Percentiles rank a stretch among this genome's conserved stretches.
These are phyloP conservation scores for Himantopus leucocephalus DNA, from an alignment of 2,113 vertebrate genomes.

Conservation along the genomic window DNA sequence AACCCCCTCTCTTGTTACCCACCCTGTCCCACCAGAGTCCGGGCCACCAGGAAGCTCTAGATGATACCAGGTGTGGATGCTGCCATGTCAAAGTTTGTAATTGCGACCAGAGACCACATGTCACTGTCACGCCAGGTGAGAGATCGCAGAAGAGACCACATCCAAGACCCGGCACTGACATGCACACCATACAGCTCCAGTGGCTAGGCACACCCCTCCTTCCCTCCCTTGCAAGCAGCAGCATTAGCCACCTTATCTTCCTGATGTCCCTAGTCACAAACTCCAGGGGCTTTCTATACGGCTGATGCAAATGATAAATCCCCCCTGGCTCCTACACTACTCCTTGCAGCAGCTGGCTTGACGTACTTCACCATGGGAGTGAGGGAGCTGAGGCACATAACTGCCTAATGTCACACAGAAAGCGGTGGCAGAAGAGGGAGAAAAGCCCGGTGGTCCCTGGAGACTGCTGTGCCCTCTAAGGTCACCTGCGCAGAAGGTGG, in stretches of 20 bases:
- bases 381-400: not conserved
- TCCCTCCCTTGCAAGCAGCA: not conserved
- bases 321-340: not conserved
- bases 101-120: too few species aligned
- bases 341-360: not conserved
- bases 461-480: not conserved
- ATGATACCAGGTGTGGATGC: not conserved
- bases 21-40: not conserved
- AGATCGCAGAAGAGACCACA: not conserved
- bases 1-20: too few species aligned
- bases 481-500: not conserved
- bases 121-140: not conserved
- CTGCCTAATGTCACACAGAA: not conserved
- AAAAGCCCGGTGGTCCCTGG: not conserved
- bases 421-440: not conserved
- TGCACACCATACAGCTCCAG: fast-evolving
- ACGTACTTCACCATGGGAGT: not conserved
- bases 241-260: not conserved
- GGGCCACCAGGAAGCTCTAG: not conserved
- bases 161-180: not conserved
- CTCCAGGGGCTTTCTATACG: not conserved
- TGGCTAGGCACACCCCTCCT: not conserved
- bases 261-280: not conserved
- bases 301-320: not conserved
- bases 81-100: not conserved